These are phyloP conservation scores for Drosophila lacteicornis DNA, from an alignment of 1,140 invertebrate genomes.

Conservation along the genomic window DNA sequence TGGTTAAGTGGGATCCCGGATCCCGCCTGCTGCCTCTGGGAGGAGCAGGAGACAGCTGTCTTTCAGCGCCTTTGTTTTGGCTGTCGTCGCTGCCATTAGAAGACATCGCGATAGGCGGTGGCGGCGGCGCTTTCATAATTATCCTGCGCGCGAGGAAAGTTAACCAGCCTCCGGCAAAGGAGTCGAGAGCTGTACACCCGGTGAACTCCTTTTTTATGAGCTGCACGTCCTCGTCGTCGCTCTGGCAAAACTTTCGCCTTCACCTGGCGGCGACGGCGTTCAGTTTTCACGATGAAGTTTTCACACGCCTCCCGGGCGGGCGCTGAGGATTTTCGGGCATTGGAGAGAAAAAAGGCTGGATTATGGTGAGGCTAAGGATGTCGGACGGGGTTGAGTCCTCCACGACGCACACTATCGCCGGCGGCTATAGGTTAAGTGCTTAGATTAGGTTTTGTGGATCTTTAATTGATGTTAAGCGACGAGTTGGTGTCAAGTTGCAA, in stretches of 20 bases:
- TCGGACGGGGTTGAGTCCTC: neutral
- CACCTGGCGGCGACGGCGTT: slow-evolving; percentile 29
- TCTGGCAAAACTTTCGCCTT: slow-evolving; percentile 59
- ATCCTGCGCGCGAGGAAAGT: slow-evolving; percentile 48
- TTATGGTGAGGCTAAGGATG: neutral
- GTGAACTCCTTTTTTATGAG: slow-evolving; percentile 59
- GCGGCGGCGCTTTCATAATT: slow-evolving; percentile 62
- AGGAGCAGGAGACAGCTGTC: slow-evolving; percentile 56
- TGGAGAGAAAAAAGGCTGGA: neutral
- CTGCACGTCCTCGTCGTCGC: slow-evolving; percentile 66
- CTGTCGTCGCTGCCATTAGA: slow-evolving; percentile 69
- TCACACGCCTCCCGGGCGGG: slow-evolving; percentile 3
- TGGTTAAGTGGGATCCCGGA: neutral
- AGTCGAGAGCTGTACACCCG: neutral
- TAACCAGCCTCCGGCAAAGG: slow-evolving; percentile 1
- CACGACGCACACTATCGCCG: slow-evolving; percentile 22
- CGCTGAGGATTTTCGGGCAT: slow-evolving; percentile 27
- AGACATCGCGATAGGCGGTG: slow-evolving; percentile 54
- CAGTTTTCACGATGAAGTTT: slow-evolving; percentile 42
- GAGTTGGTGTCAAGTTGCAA: slow-evolving; percentile 60
- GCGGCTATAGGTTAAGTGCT: slow-evolving; percentile 68
- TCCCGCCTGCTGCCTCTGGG: neutral
- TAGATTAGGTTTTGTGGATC: slow-evolving; percentile 74
- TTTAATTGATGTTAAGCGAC: slow-evolving; percentile 79
- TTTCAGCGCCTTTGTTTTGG: slow-evolving; percentile 73